These are phyloP conservation scores for Drosophila biarmipes DNA, from an alignment of 1,140 invertebrate genomes.

Conservation along the genomic window DNA sequence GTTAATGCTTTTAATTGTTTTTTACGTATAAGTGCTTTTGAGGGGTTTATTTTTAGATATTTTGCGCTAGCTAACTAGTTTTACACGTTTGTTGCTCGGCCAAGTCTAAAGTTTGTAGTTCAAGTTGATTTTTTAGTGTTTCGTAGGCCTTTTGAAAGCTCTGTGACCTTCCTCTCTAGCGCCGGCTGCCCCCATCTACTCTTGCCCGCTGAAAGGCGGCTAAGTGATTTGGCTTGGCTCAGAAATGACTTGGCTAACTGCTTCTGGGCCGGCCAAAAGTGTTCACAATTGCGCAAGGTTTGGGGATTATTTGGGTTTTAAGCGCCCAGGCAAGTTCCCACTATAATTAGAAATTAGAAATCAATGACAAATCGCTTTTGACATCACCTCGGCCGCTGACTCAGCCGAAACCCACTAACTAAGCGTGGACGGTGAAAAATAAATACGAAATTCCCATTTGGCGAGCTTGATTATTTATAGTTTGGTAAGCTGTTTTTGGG, in stretches of 20 bases:
- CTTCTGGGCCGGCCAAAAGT: constrained; percentile 70
- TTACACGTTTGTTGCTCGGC: constrained; percentile 61
- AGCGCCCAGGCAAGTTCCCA: constrained; percentile 21
- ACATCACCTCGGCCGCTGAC: constrained; percentile 36
- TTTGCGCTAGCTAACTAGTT: constrained; percentile 71
- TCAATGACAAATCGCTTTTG: constrained; percentile 59
- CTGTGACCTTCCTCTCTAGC: constrained; percentile 60
- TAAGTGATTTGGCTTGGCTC: constrained; percentile 74
- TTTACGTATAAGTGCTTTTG: constrained; percentile 30
- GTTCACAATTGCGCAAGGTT: constrained; percentile 39
- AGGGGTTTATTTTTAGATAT: constrained; percentile 36
- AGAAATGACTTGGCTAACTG: constrained; percentile 47
- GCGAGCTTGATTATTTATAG: constrained; percentile 38
- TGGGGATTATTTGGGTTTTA: constrained; percentile 18
- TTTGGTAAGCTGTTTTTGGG: constrained; percentile 52
- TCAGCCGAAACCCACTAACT: constrained; percentile 38
- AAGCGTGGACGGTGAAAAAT: constrained; percentile 13
- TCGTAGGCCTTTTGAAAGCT: constrained; percentile 73
- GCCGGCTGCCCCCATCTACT: constrained; percentile 4
- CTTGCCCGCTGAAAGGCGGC: constrained; percentile 41
- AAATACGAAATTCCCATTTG: constrained; percentile 57
- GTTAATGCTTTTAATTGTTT: constrained; percentile 78
- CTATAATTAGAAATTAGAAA: constrained; percentile 48
- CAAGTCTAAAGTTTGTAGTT: constrained; percentile 80
- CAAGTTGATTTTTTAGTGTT: constrained; percentile 61